Conservation (phyloP, 2,888 invertebrate genomes). For the Eilema sororculum region DNA sequence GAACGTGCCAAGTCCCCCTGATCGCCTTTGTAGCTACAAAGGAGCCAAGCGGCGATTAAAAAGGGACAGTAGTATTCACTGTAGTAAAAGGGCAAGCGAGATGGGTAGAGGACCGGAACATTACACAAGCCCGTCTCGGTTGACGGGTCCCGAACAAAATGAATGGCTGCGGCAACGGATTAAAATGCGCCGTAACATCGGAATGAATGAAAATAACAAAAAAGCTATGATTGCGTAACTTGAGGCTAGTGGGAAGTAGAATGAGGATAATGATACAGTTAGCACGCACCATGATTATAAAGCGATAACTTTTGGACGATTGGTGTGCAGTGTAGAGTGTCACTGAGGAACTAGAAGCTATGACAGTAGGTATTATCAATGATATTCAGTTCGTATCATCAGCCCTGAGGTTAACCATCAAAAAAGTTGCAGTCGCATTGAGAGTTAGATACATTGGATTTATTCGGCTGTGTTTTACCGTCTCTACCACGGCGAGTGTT, state of each 20-base stretch:
- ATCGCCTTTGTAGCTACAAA: constrained; percentile 78
- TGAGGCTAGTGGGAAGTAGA: constrained; percentile 64
- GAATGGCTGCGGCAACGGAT: constrained; percentile 78
- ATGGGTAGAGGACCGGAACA: constrained; percentile 74
- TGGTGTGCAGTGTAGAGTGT: background rate
- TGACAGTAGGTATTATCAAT: too few species aligned
- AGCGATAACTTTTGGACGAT: background rate
- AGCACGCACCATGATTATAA: constrained; percentile 35
- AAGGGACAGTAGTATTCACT: constrained; percentile 52
- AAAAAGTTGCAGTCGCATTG: background rate
- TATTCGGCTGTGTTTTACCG: background rate
- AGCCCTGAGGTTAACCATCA: background rate
- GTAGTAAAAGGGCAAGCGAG: constrained; percentile 50
- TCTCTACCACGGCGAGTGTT: background rate
- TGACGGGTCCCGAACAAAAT: constrained; percentile 84
- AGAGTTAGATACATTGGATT: background rate
- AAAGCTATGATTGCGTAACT: constrained; percentile 76
- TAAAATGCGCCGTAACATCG: constrained; percentile 79
- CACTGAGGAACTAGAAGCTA: background rate
- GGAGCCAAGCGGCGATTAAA: constrained; percentile 71
- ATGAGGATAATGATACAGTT: constrained; percentile 40
- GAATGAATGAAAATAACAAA: constrained; percentile 81
- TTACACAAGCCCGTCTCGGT: constrained; percentile 83
- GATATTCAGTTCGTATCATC: background rate
- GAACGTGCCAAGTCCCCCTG: constrained; percentile 83